These are phyloP conservation scores for Melanotaenia duboulayi DNA, from an alignment of 2,113 vertebrate genomes.

Conservation along the genomic window DNA sequence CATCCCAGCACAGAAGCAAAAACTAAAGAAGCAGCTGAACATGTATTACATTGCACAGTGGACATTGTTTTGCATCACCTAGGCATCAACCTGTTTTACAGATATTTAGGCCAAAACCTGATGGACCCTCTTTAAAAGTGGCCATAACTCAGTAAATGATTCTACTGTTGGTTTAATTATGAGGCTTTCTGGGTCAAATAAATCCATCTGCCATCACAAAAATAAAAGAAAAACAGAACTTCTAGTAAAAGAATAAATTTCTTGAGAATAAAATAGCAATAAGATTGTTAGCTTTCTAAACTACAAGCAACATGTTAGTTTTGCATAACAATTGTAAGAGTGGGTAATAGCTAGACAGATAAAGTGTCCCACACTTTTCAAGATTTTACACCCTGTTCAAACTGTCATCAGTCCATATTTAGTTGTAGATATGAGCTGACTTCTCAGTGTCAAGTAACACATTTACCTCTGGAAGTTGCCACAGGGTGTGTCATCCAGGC, in stretches of 20 bases:
- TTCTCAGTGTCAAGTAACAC: background rate
- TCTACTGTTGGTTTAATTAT: no score
- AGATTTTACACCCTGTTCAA: background rate
- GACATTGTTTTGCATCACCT: background rate
- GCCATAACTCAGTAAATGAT: no score
- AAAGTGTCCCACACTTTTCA: background rate
- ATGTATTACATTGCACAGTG: background rate
- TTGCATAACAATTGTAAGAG: background rate
- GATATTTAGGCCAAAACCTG: no score
- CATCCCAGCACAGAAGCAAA: background rate
- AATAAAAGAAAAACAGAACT: no score
- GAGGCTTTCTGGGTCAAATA: no score
- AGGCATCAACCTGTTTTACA: background rate
- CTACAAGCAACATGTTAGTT: background rate
- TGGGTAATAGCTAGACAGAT: background rate
- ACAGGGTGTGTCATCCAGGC: background rate
- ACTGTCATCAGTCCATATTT: background rate
- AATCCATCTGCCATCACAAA: no score
- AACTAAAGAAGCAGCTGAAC: background rate
- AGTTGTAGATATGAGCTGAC: no score
- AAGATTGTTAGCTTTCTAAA: background rate
- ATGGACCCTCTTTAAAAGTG: no score
- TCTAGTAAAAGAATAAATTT: no score
- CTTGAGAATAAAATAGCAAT: background rate
- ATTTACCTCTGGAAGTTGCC: constrained; percentile 13